Evolutionary conservation across 2,113 vertebrate species (phyloP), one percentile per base, ranked within the genome.

Genomic region (Indicator maculatus): DNA sequence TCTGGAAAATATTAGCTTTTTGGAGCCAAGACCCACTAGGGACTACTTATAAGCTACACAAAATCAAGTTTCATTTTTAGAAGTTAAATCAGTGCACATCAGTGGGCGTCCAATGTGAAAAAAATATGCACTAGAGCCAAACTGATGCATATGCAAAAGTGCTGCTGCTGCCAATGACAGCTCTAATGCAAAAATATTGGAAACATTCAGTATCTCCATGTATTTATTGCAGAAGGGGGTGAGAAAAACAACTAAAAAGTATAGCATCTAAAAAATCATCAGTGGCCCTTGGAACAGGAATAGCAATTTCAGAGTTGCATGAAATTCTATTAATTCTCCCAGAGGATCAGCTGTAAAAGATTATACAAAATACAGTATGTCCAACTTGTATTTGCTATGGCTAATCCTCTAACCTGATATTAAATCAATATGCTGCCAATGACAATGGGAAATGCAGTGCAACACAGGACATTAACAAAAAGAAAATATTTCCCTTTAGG

Each of bases 11-110:
- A 98, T 94, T 97, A 97, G 92, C 93, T 97, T 97, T 97, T 97
- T 96, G 91, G 87, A 97, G 94, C 86, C 85, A 97, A 88, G 90
- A 96, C 52, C 76, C 96, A 96, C 94, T 58, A 89, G 97, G 91
- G 97, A 96, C 92, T 96, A 96, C 94, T 97, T 96, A 96, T 74
- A 96, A 97, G 95, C 93, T 96, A 97, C 96, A 97, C 95, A 97
- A 97, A 97, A 97, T 98, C 97, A 97, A 97, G 96, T 97, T 98
- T 97, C 95, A 95, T 97, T 96, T 97, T 96, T 96, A 97, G 91
- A 97, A 92, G 96, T 98, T 97, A 97, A 96, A 96, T 97, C 96
- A 95, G 95, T 93, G 66, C 84, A 95, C 74, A 97, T 97, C 97
- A 96, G 96, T 97, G 96, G 96, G 96, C 92, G 64, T 96, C 87